These are phyloP conservation scores for Actinostola sp. DNA, from an alignment of 92 coral and sea anemone genomes.

Conservation along the genomic window DNA sequence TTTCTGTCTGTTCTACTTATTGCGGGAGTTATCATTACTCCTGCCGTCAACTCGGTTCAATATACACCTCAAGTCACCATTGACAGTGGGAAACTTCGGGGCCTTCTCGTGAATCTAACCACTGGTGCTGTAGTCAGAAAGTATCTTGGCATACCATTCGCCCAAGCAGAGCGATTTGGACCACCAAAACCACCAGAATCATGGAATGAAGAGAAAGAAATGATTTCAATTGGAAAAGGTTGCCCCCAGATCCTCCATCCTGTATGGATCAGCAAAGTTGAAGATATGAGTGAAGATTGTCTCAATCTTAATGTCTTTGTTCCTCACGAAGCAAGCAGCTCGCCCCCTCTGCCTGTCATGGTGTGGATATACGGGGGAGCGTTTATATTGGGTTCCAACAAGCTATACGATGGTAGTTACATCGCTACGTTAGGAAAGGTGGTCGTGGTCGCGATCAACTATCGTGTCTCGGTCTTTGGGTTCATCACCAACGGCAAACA, in stretches of 20 bases:
- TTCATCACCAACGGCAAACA: conserved; percentile 9
- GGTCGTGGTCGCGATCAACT: conserved; percentile 17
- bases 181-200: conserved; percentile 9
- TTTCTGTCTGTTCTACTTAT: no score
- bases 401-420: conserved; percentile 13
- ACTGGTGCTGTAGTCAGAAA: conserved; percentile 13
- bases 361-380: conserved; percentile 18
- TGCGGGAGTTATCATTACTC: not conserved
- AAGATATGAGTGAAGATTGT: conserved; percentile 59
- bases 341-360: conserved; percentile 24
- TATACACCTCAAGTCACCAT: conserved; percentile 9
- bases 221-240: not conserved
- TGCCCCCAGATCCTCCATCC: not conserved
- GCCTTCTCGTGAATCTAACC: not conserved
- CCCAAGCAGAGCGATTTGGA: conserved; percentile 22
- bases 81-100: conserved; percentile 7
- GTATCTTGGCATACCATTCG: conserved; percentile 31
- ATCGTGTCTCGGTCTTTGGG: conserved; percentile 20
- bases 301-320: conserved; percentile 43
- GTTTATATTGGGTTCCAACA: not conserved
- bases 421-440: conserved; percentile 10
- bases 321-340: conserved; percentile 17
- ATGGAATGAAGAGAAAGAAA: conserved; percentile 1
- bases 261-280: not conserved
- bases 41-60: not conserved